These are phyloP conservation scores for Cyclopterus lumpus DNA, from an alignment of 2,797 vertebrate species.

Conservation along the genomic window DNA sequence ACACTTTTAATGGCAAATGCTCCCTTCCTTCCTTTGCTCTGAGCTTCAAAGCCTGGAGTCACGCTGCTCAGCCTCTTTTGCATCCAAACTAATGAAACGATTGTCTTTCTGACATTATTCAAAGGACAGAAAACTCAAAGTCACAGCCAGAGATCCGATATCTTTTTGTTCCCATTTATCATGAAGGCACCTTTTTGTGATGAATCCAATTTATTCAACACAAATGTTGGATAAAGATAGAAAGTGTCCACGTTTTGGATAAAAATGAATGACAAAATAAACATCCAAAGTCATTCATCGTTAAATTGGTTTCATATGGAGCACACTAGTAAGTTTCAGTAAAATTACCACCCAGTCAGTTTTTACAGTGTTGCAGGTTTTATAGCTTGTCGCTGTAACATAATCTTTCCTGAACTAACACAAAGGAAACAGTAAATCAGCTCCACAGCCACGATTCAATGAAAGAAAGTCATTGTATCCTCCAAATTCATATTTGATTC, in stretches of 20 bases:
- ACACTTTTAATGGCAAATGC: slow-evolving; percentile 66
- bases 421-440: slow-evolving; percentile 27
- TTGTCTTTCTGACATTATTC: slow-evolving; percentile 47
- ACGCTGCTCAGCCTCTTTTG: slow-evolving; percentile 43
- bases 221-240: background rate
- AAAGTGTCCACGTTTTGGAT: background rate
- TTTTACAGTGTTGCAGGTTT: slow-evolving; percentile 5
- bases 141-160: slow-evolving; percentile 2
- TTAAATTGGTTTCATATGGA: background rate
- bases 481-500: slow-evolving; percentile 23
- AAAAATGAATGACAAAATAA: slow-evolving; percentile 17
- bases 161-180: slow-evolving; percentile 14
- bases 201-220: slow-evolving; percentile 5
- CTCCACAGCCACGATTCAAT: slow-evolving; percentile 6
- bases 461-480: slow-evolving; percentile 13
- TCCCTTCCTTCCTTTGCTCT: slow-evolving; percentile 42
- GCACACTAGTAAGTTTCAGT: background rate
- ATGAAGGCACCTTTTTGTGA: slow-evolving; percentile 14
- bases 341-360: slow-evolving; percentile 17
- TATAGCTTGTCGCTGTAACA: slow-evolving; percentile 19
- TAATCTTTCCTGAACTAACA: slow-evolving; percentile 17
- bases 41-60: slow-evolving; percentile 56
- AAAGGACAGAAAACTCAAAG: slow-evolving; percentile 35
- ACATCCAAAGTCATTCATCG: background rate
- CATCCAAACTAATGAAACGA: slow-evolving; percentile 43